Base-by-base conservation (phyloP, 1,140 invertebrate genomes). In the Bombus huntii region DNA sequence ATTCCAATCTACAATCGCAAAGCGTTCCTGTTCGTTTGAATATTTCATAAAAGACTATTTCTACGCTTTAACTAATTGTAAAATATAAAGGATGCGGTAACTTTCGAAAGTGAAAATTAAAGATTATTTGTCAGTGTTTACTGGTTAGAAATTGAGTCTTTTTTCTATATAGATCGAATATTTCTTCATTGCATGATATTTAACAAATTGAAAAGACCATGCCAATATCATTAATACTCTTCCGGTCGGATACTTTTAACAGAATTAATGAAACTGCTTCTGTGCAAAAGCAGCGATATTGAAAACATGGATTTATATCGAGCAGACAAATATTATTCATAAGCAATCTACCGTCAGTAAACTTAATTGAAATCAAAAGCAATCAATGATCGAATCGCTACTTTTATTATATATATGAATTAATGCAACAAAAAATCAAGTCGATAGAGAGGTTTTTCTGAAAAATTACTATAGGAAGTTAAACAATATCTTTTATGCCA, bases 301-400 rank as follows among this genome's bases (percentile, higher is more conserved):
- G 42, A 73, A 47, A 73, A 47, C 42, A 22, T 42, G 71, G n/a
- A 73, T n/a, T 73, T n/a, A 18, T 47, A 73, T 73, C 13, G 15
- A 73, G 44, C 42, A 12, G 39, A 47, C n/a, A 73, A 73, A 73
- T 73, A 73, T 73, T 73, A 47, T 73, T 73, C 42, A 39, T 73
- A 44, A 47, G 42, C 71, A 44, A 47, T 73, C 42, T 15, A 73
- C n/a, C n/a, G 9, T 31, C n/a, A 13, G n/a, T 44, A 31, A n/a
- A 47, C 71, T 73, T 73, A 73, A 73, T 73, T 47, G 39, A 31
- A 73, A 73, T 44, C 28, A 73, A 73, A 73, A 18, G 71, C 28
- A 31, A 73, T 73, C 15, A 71, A 42, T 73, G 15, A n/a, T 18
- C 71, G 42, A 44, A 44, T 18, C 71, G 42, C 15, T 73, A n/a